Evolutionary conservation across 2,797 vertebrate genomes (phyloP), one percentile per base, ranked within the genome.

Genomic region (Oreonectes daqikongensis): DNA sequence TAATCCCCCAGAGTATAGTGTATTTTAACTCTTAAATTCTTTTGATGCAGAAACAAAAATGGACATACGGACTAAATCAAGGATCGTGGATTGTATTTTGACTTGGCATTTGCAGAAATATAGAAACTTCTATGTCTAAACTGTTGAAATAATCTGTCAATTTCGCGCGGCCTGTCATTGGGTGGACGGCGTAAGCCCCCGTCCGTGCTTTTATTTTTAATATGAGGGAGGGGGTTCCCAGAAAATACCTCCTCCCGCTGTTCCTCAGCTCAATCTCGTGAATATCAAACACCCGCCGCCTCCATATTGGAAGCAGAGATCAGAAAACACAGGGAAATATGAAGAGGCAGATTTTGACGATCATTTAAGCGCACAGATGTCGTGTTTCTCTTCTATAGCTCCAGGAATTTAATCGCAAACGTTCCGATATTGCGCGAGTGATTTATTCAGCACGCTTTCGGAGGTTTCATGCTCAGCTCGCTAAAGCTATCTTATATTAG

Each of bases 231-330:
- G 77, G 80, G 83, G 81, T 63, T 86, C 69, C 84, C 81, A 71
- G 79, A 81, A 88, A 88, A 89, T 88, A 86, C 89, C 92, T 90
- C 90, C 92, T 90, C 87, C 88, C 69, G 86, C 87, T 88, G 87
- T 82, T 86, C 86, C 88, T 82, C 80, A 46, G 72, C 63, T 80
- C 83, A 68, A 74, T 89, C 87, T 89, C 85, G 89, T 85, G 86
- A 88, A 87, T 91, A 87, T 89, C 90, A 85, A 91, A 90, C 85
- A 87, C 89, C 89, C 86, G 84, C 88, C 90, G 91, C 90, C 88
- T 92, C 93, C 92, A 93, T 94, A 90, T 93, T 92, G 90, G 89
- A 89, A 86, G 61, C 69, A 81, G 78, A 80, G 84, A 86, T 87
- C 79, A 40, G 85, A 86, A 80, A 69, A 85, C 83, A 84, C 75